Conservation (phyloP, 2,113 vertebrate genomes). For the Ptilonorhynchus violaceus region DNA sequence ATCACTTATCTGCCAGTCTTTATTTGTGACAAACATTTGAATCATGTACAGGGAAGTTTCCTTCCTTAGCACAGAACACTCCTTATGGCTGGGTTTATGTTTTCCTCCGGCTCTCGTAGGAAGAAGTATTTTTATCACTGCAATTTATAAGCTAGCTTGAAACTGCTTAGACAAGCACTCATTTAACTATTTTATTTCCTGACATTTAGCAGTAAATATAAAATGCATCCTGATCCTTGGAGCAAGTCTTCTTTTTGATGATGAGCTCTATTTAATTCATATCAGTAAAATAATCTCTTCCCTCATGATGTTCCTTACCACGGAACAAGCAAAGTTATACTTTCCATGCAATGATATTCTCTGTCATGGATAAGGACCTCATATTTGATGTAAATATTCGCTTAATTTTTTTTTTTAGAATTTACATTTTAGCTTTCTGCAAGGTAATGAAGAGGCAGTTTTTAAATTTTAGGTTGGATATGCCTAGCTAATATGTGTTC, state of each 20-base stretch:
- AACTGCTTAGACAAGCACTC: background rate
- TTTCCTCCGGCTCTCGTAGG: background rate
- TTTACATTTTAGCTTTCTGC: background rate
- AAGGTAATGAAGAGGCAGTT: background rate
- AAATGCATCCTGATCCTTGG: background rate
- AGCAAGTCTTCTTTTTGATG: background rate
- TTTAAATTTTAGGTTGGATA: background rate
- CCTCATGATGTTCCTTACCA: background rate
- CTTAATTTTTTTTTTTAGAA: background rate
- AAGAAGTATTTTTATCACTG: background rate
- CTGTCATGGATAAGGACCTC: background rate
- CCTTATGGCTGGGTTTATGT: background rate
- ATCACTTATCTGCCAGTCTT: background rate
- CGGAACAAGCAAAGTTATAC: background rate
- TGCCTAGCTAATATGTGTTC: background rate
- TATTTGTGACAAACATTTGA: background rate
- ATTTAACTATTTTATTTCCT: background rate
- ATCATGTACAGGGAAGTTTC: background rate
- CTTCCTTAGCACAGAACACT: background rate
- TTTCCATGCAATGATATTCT: background rate
- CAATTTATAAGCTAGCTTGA: background rate
- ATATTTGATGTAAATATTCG: background rate
- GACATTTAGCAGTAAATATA: background rate
- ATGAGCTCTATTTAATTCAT: background rate
- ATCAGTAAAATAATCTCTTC: background rate